Evolutionary conservation across 2,888 invertebrate genomes (phyloP), one percentile per base, ranked within the genome.

Genomic region (Rosalia funebris): DNA sequence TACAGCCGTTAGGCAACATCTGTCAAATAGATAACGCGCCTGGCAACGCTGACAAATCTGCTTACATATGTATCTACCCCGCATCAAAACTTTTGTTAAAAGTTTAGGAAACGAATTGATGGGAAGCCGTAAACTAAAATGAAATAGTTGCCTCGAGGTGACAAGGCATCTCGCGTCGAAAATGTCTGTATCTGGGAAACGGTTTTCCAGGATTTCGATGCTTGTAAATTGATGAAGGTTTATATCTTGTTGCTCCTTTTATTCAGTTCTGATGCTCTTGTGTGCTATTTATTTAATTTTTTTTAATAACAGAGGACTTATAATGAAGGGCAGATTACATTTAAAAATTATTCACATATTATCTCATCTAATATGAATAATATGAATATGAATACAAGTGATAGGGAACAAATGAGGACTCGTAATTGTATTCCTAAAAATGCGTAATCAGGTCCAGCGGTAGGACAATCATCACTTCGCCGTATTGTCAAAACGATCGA

Each of bases 11-110:
- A 32, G 64, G 62, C 62, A 57, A 62, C 64, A 62, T 65, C 41
- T 65, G 64, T 62, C 64, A 65, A 59, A 54, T 19, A 62, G 62
- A 65, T 65, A 65, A 59, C 64, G 44, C 11, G 37, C 55, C 53
- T 52, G 62, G 59, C 60, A 68, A 60, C 61, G 39, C 50, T 66
- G 72, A 72, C 72, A 72, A 72, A 72, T 72, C 70, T 69, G 64
- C 70, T 69, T 69, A 68, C 66, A 68, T 63, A 62, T 66, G 63
- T 69, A 69, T 67, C 68, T 53, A 61, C 54, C 60, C 55, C 46
- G 47, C 59, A 65, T 59, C 57, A 63, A 67, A 63, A 66, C 64
- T 67, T 63, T 62, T 62, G 60, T 45, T 57, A 58, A 58, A 58
- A 58, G 50, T 62, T 62, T 52, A 25, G 58, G 58, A 53, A 58